Evolutionary conservation across 2,888 invertebrate genomes (phyloP).

Genomic region (Conistra vaccinii): DNA sequence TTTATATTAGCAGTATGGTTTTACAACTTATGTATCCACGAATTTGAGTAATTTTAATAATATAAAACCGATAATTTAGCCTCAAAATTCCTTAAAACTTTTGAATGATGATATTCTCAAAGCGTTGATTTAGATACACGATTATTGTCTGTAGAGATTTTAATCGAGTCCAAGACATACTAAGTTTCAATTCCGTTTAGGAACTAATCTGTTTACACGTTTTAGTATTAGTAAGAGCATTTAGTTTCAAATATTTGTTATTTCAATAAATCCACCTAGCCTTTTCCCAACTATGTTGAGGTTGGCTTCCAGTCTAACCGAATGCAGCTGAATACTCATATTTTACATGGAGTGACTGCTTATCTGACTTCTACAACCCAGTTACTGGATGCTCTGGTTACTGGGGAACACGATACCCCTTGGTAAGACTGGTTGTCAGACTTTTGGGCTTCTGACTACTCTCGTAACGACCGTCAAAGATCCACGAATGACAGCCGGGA

Average conservation of each 20-base stretch:
- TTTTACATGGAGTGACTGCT: too few species aligned
- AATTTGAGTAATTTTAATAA: background rate
- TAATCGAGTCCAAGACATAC: conserved; percentile 45
- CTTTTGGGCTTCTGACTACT: background rate
- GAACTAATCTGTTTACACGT: conserved; percentile 21
- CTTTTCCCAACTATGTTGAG: too few species aligned
- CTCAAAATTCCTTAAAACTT: background rate
- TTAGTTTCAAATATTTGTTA: background rate
- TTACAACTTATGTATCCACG: background rate
- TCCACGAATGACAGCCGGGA: background rate
- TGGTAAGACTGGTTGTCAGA: background rate
- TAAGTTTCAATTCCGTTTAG: conserved; percentile 45
- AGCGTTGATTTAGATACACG: conserved; percentile 24
- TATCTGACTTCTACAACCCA: background rate
- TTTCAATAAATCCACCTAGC: background rate
- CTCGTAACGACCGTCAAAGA: background rate
- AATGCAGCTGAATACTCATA: too few species aligned
- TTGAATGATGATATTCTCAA: conserved; percentile 9
- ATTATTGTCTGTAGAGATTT: conserved; percentile 51
- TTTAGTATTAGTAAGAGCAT: conserved; percentile 23
- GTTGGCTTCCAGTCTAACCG: too few species aligned
- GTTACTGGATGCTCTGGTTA: background rate
- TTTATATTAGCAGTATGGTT: background rate
- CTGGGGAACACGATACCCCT: too few species aligned
- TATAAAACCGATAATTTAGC: conserved; percentile 7